A percentile compares a stretch with the other conserved stretches of the same genome.
These are phyloP conservation scores for Actinernus sp. DNA, from an alignment of 92 coral and sea anemone species.

Conservation along the genomic window DNA sequence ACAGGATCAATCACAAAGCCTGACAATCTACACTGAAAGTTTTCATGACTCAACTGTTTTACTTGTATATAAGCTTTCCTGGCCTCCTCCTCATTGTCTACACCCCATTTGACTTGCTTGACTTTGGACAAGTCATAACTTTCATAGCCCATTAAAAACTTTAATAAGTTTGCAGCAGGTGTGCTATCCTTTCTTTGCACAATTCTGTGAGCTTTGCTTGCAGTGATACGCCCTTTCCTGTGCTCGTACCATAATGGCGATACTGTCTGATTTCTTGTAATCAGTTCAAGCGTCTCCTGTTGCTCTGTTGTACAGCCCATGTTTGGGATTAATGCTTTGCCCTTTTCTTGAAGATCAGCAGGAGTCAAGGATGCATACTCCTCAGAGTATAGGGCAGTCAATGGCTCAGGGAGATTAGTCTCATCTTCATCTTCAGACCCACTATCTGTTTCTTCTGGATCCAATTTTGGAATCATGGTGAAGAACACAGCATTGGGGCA, in stretches of 20 bases:
- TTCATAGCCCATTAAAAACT: slow-evolving; percentile 21
- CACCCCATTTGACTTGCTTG: slow-evolving; percentile 3
- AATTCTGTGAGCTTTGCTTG: slow-evolving; percentile 25
- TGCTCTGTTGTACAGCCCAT: neutral
- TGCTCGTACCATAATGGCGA: slow-evolving; percentile 28
- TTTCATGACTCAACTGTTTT: slow-evolving; percentile 1
- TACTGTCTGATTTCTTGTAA: slow-evolving; percentile 21
- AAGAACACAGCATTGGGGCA: slow-evolving; percentile 29
- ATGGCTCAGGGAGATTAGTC: slow-evolving; percentile 3
- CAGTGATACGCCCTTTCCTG: slow-evolving; percentile 27
- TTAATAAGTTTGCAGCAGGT: slow-evolving; percentile 21
- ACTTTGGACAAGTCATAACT: neutral
- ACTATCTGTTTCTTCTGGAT: slow-evolving; percentile 38
- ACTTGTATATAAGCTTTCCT: neutral
- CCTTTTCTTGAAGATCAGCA: neutral
- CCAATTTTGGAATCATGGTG: slow-evolving; percentile 21
- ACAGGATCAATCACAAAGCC: slow-evolving; percentile 32
- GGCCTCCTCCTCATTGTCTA: slow-evolving; percentile 29
- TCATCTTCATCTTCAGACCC: slow-evolving; percentile 47
- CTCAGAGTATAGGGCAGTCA: slow-evolving; percentile 10
- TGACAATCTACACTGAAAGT: neutral
- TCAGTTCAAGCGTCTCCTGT: slow-evolving; percentile 3
- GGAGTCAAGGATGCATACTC: neutral
- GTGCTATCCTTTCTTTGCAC: neutral
- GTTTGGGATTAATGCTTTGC: neutral